Conservation (phyloP, 2,797 vertebrate genomes). For the Dermochelys coriacea region DNA sequence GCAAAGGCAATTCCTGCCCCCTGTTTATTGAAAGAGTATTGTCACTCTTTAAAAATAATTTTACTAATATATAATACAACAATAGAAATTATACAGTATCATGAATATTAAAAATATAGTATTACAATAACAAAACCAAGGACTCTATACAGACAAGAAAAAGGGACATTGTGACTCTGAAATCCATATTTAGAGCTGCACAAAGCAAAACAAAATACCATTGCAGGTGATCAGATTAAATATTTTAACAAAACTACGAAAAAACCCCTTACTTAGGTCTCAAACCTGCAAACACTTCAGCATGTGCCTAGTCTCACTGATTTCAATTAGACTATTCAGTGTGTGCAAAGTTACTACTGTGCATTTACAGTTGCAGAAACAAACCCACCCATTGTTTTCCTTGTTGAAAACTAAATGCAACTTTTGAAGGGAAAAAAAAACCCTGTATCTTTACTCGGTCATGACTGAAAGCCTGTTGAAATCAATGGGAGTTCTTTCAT, state of each 20-base stretch:
- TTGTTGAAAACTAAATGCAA: neutral
- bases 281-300: neutral
- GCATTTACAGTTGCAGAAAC: neutral
- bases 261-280: neutral
- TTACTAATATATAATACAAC: neutral
- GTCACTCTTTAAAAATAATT: neutral
- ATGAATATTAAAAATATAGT: neutral
- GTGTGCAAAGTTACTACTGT: neutral
- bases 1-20: neutral
- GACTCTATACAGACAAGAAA: neutral
- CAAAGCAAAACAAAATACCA: neutral
- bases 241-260: neutral
- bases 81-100: neutral
- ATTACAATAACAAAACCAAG: neutral
- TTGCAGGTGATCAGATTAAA: neutral
- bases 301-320: neutral
- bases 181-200: accelerated
- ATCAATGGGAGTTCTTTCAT: neutral
- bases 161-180: neutral
- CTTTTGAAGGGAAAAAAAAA: neutral
- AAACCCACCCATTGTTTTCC: neutral
- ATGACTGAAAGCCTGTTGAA: neutral
- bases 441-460: accelerated
- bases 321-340: neutral
- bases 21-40: neutral